Percentiles rank a stretch among this genome's conserved stretches.
Conservation (phyloP, 2,113 vertebrate genomes). For the Cercopithecus mona region DNA sequence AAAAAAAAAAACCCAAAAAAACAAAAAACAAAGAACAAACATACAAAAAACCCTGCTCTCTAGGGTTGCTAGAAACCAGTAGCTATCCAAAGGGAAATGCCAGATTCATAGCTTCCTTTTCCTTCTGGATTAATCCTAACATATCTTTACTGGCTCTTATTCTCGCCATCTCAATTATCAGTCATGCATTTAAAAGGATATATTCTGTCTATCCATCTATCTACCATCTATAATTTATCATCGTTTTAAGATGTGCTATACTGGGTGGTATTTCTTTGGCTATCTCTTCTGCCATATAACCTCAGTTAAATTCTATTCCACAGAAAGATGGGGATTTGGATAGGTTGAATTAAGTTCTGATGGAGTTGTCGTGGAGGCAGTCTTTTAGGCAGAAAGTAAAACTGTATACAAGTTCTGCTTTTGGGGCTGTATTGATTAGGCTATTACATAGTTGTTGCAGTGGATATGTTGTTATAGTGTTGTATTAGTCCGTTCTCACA, state of each 20-base stretch:
- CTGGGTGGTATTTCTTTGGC: neutral
- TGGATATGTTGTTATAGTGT: neutral
- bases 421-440: slow-evolving; percentile 9
- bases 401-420: neutral
- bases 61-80: neutral
- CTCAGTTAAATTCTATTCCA: neutral
- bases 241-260: neutral
- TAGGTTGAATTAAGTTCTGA: neutral
- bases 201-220: neutral
- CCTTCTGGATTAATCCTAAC: neutral
- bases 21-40: too few relatives aligned
- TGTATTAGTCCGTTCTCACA: too few relatives aligned
- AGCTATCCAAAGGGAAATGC: slow-evolving; percentile 6
- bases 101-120: slow-evolving; percentile 1
- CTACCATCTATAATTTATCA: neutral
- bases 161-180: neutral
- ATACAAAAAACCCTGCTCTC: neutral
- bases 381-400: neutral
- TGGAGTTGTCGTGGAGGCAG: neutral
- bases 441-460: neutral
- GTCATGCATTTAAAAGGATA: neutral
- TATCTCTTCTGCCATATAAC: neutral
- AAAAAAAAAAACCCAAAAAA: too few relatives aligned
- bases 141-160: neutral
- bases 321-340: neutral